phyloP scores from a whole-genome alignment of 2,113 vertebrate genomes.

The Papio anubis region DNA sequence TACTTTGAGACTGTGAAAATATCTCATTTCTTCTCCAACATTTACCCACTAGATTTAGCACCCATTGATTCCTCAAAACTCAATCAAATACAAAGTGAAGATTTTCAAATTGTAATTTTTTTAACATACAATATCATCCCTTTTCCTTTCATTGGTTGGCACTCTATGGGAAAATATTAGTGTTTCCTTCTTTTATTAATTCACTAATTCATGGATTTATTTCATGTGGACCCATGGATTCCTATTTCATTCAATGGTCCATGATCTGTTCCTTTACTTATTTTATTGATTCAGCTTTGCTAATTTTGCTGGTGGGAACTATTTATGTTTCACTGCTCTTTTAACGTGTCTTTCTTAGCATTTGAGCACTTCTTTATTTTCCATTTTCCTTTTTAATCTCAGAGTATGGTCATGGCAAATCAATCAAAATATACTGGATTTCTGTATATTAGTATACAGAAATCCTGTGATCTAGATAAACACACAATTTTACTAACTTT shows the following conservation, averaged over 20 bases:
- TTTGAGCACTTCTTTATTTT: neutral
- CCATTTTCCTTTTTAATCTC: too few species aligned
- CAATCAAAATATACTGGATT: neutral
- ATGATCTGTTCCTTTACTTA: neutral
- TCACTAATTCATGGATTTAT: neutral
- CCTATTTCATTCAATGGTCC: neutral
- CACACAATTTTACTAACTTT: neutral
- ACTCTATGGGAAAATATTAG: neutral
- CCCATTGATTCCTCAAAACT: neutral
- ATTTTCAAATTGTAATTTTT: neutral
- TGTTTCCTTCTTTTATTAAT: neutral
- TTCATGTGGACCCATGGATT: neutral
- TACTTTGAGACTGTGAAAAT: neutral
- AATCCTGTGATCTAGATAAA: neutral
- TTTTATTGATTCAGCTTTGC: neutral
- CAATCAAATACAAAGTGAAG: neutral
- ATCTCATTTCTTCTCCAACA: neutral
- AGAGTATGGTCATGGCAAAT: neutral
- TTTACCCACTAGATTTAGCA: neutral
- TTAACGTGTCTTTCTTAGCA: neutral
- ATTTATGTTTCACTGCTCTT: neutral
- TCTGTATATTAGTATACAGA: neutral
- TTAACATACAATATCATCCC: neutral
- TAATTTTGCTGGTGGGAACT: neutral
- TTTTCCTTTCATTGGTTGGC: neutral